Percentiles rank a stretch among this genome's conserved stretches.
Conservation (phyloP, 1,140 invertebrate genomes). For the Rhizoglyphus robini region DNA sequence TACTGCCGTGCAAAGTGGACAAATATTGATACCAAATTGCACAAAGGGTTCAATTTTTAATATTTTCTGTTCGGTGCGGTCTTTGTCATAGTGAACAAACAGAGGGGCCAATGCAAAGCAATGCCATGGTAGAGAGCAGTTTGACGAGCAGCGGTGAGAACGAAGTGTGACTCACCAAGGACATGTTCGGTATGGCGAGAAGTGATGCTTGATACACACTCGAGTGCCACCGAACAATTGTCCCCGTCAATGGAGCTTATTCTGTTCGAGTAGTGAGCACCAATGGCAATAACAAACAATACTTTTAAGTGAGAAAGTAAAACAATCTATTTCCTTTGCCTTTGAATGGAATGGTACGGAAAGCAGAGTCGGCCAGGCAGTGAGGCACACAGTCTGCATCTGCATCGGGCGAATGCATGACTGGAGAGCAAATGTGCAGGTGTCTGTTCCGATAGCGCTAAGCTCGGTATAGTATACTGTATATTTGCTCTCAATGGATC, state of each 20-base stretch:
- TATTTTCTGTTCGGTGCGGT: no score
- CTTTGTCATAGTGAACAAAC: no score
- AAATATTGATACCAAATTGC: no score
- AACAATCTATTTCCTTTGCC: constrained; percentile 1
- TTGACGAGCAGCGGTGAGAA: no score
- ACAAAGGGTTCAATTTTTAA: no score
- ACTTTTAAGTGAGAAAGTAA: not conserved
- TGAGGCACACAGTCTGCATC: not conserved
- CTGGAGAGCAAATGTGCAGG: not conserved
- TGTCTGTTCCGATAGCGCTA: not conserved
- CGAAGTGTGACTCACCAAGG: no score
- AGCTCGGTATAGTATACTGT: no score
- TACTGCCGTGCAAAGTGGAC: no score
- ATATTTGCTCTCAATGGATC: not conserved
- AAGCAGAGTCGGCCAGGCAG: not conserved
- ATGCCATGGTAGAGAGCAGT: no score
- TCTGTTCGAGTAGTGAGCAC: not conserved
- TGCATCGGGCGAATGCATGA: not conserved
- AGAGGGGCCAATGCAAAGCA: no score
- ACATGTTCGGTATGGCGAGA: no score
- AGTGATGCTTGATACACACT: not conserved
- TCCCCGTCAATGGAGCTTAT: not conserved
- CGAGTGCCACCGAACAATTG: not conserved
- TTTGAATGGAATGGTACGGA: not conserved
- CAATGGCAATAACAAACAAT: not conserved